Evolutionary conservation across 2,888 invertebrate genomes (phyloP).

Genomic region (Amiota mariae): DNA sequence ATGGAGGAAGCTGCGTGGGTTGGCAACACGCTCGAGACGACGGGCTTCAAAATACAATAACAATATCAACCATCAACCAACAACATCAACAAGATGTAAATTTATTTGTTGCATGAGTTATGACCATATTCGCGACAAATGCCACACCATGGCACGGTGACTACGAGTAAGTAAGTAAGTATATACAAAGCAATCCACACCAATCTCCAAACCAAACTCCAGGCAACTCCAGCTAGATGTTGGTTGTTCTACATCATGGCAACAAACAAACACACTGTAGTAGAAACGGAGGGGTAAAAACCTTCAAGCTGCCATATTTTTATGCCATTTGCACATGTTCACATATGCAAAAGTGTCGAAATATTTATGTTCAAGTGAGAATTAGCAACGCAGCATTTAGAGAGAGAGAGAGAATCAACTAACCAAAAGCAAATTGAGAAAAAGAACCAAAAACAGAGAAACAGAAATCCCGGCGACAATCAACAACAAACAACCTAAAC

Average conservation of each 20-base stretch:
- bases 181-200: slow-evolving; percentile 32
- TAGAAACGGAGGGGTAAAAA: not conserved
- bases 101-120: slow-evolving; percentile 71
- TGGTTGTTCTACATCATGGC: slow-evolving; percentile 2
- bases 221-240: slow-evolving; percentile 11
- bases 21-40: not conserved
- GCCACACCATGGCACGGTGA: slow-evolving; percentile 35
- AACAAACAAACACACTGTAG: not conserved
- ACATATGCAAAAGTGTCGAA: slow-evolving; percentile 66
- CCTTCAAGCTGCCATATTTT: slow-evolving; percentile 62
- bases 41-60: not conserved
- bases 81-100: slow-evolving; percentile 49
- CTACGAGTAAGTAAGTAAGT: too few species aligned
- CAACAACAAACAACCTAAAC: slow-evolving; percentile 38
- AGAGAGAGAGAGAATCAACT: slow-evolving; percentile 33
- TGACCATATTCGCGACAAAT: slow-evolving; percentile 70
- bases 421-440: not conserved
- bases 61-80: not conserved
- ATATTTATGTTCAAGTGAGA: slow-evolving; percentile 64
- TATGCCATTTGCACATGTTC: slow-evolving; percentile 61
- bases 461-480: slow-evolving; percentile 14
- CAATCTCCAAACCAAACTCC: slow-evolving; percentile 46
- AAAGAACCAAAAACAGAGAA: slow-evolving; percentile 25
- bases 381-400: slow-evolving; percentile 48
- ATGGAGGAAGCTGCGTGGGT: slow-evolving; percentile 9